Conservation (phyloP, 2,888 invertebrate species). For the Pocota personata region DNA sequence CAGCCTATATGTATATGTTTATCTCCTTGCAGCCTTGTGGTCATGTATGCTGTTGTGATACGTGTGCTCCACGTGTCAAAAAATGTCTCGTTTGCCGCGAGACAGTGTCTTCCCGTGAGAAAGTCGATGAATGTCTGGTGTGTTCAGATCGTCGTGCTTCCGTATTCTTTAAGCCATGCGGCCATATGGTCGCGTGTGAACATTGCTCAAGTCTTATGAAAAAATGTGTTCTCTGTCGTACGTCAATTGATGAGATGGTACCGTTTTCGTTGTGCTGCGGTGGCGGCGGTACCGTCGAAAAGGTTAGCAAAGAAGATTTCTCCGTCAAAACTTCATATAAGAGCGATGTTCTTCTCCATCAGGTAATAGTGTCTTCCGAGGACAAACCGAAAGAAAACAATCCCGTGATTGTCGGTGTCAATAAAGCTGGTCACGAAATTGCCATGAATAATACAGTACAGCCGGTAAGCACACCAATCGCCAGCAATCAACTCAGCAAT, state of each 20-base stretch:
- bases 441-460: constrained; percentile 82
- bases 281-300: constrained; percentile 81
- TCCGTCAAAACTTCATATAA: constrained; percentile 53
- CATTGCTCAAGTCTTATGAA: constrained; percentile 97
- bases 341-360: constrained; percentile 64
- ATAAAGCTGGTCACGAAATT: constrained; percentile 81
- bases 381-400: constrained; percentile 65
- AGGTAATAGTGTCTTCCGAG: constrained; percentile 60
- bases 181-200: constrained; percentile 90
- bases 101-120: constrained; percentile 90
- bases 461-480: constrained; percentile 78
- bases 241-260: constrained; percentile 90
- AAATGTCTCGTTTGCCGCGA: constrained; percentile 97
- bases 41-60: constrained; percentile 96
- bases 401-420: constrained; percentile 77
- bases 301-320: constrained; percentile 76
- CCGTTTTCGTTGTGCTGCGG: constrained; percentile 85
- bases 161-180: constrained; percentile 96
- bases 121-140: constrained; percentile 98
- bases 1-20: not conserved
- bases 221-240: constrained; percentile 97
- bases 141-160: constrained; percentile 97
- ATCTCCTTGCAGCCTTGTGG: constrained; percentile 88
- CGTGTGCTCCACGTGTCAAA: constrained; percentile 94
- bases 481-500: constrained; percentile 77